phyloP scores from a whole-genome alignment of 2,113 vertebrate genomes.

The Pseudorasbora parva region DNA sequence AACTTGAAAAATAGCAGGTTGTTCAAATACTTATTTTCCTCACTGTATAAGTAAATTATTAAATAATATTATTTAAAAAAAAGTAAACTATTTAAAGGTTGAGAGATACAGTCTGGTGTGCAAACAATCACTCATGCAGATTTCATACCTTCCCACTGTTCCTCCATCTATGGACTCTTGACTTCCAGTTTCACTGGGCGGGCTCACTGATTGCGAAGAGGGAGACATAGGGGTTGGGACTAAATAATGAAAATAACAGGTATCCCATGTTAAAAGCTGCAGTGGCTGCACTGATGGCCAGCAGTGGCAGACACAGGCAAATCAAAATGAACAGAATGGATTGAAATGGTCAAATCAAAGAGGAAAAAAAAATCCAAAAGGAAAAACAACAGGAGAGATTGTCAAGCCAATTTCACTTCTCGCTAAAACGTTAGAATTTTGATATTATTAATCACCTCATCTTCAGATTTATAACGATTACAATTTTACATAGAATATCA shows the following conservation, averaged over 20 bases:
- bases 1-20: too few species aligned
- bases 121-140: background rate
- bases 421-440: background rate
- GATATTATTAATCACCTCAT: background rate
- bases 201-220: conserved; percentile 89
- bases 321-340: conserved; percentile 69
- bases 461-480: background rate
- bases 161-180: conserved; percentile 88
- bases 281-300: conserved; percentile 86
- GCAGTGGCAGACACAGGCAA: conserved; percentile 73
- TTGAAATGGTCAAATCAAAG: conserved; percentile 77
- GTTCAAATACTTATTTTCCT: too few species aligned
- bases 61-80: too few species aligned
- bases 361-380: conserved; percentile 66
- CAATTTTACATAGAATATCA: conserved; percentile 1
- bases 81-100: too few species aligned
- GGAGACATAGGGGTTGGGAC: conserved; percentile 94
- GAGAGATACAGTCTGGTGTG: background rate
- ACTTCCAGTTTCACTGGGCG: conserved; percentile 90
- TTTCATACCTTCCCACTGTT: conserved; percentile 83
- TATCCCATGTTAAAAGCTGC: conserved; percentile 91
- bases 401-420: conserved; percentile 66
- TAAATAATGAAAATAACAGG: conserved; percentile 96
- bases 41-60: too few species aligned
- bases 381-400: conserved; percentile 74